Conservation (phyloP, 2,888 invertebrate species). For the Leuctra nigra region DNA sequence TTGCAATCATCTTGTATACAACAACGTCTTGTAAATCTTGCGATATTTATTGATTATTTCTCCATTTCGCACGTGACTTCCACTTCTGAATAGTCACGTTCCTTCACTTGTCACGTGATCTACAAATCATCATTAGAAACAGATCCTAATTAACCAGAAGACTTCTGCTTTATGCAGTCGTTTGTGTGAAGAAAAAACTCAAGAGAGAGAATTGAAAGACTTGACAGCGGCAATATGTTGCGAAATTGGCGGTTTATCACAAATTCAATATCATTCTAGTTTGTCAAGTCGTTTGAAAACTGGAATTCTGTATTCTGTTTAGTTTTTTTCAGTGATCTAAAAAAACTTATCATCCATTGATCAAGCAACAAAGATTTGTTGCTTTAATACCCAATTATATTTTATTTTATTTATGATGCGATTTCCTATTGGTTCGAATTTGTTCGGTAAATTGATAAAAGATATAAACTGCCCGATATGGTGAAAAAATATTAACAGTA, state of each 20-base stretch:
- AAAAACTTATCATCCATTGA: background rate
- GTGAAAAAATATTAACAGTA: background rate
- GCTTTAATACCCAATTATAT: conserved; percentile 11
- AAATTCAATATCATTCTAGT: background rate
- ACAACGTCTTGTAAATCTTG: no score
- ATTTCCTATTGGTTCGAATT: background rate
- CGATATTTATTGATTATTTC: no score
- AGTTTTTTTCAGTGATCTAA: background rate
- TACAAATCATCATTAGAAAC: conserved; percentile 12
- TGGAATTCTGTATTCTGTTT: background rate
- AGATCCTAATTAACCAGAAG: conserved; percentile 5
- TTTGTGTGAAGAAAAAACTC: background rate
- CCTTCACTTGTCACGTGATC: background rate
- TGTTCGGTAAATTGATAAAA: background rate
- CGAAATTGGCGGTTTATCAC: background rate
- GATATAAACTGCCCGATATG: no score
- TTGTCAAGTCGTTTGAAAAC: conserved; percentile 8
- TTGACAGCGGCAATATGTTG: conserved; percentile 7
- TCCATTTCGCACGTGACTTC: no score
- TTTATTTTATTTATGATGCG: background rate
- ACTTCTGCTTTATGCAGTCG: background rate
- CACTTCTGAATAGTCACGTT: no score
- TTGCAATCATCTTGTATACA: no score
- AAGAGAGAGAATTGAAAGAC: background rate
- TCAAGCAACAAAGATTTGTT: background rate